Evolutionary conservation across 2,888 invertebrate genomes (phyloP), one percentile per base, ranked within the genome.

Genomic region (Orchesella flavescens): DNA sequence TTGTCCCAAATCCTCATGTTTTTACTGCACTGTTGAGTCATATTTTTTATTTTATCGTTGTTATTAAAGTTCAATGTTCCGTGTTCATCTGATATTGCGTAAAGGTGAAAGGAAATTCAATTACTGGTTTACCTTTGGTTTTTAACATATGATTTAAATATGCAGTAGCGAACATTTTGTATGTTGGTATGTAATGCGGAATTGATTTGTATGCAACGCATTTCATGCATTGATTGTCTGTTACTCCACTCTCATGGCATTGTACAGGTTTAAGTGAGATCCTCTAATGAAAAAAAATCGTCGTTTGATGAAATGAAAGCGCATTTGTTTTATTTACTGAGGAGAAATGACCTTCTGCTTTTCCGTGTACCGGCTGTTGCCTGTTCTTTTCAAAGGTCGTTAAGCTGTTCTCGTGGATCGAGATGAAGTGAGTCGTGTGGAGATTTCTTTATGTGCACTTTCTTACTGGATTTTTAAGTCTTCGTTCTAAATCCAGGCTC

Each of bases 341-440:
- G 17, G 69, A 77, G 69, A 74, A 81, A 69, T 61, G 61, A 68
- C 68, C 74, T 81, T 74, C 81, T 69, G 69, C 9, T 69, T 61
- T 81, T 75, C 81, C 81, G 81, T 74, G 81, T 81, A 49, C 81
- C 81, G 74, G 65, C 81, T 81, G 81, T 81, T 74, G 81, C 53
- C 57, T 74, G 57, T 57, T 10, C 44, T 55, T 81, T 66, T 75
- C 49, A 74, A 75, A 69, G 73, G 68, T 80, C 63, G 73, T 74
- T 74, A 80, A 81, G 73, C 68, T 65, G 49, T 61, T n/a, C 44
- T 43, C n/a, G 66, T 73, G 61, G 49, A 49, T 49, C 19, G 57
- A 17, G 44, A 15, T 17, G 34, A 7, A 65, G 23, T 65, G 23
- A 66, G 44, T 44, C 66, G 49, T 61, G 68, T 81, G 68, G 68